Evolutionary conservation across 2,113 vertebrate genomes (phyloP), one percentile per base, ranked within the genome.

Genomic region (Mungos mungo): DNA sequence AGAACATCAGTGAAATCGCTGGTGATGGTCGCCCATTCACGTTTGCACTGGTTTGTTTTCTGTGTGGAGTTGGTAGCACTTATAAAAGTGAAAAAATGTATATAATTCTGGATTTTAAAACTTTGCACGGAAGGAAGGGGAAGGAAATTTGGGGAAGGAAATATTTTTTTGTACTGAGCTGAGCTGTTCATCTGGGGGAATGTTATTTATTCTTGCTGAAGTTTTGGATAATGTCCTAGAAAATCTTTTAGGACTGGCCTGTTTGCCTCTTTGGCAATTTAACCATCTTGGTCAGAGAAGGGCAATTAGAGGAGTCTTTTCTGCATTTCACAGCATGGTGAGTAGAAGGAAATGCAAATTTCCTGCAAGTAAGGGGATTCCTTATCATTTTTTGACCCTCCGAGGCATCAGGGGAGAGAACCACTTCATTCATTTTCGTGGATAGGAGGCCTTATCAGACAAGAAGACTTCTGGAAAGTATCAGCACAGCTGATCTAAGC

Each of bases 121-220:
- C 9, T 60, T 47, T 47, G 41, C 69, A 52, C n/a, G n/a, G n/a
- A n/a, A n/a, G n/a, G n/a, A n/a, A n/a, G n/a, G n/a, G n/a, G n/a
- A n/a, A n/a, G n/a, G n/a, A n/a, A 74, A 76, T 68, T 45, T 77
- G 19, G 13, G 1, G 25, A 82, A 85, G 35, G 72, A 52, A 79
- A 65, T 13, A 41, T 65, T 16, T 76, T 76, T 93, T 85, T 92
- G 79, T 47, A 14, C 35, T 96, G 76, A 76, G 25, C 71, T 74
- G 38, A 88, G 33, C 52, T 63, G 14, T 96, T 82, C 76, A 84
- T 90, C 71, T 88, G 54, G 86, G 57, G 50, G 16, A 90, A 52
- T 41, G 12, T 86, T 95, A 83, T 88, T 95, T 93, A 57, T 86
- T 93, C 65, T 50, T 87, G 82, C 71, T 89, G 47, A 93, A 83